Percentiles rank a stretch among this genome's conserved stretches.
These are phyloP conservation scores for Xiphorhynchus elegans DNA, from an alignment of 2,113 vertebrate species.

Conservation along the genomic window DNA sequence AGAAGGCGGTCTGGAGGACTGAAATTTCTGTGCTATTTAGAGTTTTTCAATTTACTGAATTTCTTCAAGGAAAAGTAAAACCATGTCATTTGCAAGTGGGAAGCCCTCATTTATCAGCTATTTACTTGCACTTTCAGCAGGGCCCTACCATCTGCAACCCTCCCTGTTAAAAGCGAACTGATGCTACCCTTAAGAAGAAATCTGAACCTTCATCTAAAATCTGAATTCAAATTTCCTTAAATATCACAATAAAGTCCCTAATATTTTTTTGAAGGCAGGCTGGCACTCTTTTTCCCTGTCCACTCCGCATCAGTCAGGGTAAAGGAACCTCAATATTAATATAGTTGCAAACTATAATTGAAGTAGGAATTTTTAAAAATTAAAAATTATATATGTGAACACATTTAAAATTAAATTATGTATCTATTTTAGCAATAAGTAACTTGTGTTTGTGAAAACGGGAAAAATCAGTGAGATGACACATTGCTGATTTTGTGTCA, in stretches of 20 bases:
- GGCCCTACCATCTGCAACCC: conserved; percentile 32
- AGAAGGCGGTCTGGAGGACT: conserved; percentile 58
- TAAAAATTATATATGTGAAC: not conserved
- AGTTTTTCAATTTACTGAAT: conserved; percentile 55
- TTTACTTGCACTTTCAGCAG: conserved; percentile 37
- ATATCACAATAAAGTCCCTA: not conserved
- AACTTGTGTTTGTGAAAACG: not conserved
- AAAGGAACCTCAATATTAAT: not conserved
- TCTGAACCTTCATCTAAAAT: not conserved
- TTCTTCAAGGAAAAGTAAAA: conserved; percentile 65
- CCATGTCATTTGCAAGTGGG: conserved; percentile 33
- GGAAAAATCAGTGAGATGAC: not conserved
- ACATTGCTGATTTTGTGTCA: not conserved
- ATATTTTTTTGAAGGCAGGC: not conserved
- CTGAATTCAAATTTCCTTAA: conserved; percentile 5
- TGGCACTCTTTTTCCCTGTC: not conserved
- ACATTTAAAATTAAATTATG: not conserved
- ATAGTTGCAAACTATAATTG: not conserved
- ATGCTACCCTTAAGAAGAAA: conserved; percentile 4
- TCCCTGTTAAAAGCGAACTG: not conserved
- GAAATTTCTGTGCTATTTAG: conserved; percentile 64
- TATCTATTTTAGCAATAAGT: not conserved
- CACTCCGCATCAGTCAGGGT: not conserved
- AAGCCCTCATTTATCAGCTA: conserved; percentile 56
- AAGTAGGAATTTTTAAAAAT: not conserved